Conservation (phyloP, 2,888 invertebrate species). For the Drosophila parthenogenetica region DNA sequence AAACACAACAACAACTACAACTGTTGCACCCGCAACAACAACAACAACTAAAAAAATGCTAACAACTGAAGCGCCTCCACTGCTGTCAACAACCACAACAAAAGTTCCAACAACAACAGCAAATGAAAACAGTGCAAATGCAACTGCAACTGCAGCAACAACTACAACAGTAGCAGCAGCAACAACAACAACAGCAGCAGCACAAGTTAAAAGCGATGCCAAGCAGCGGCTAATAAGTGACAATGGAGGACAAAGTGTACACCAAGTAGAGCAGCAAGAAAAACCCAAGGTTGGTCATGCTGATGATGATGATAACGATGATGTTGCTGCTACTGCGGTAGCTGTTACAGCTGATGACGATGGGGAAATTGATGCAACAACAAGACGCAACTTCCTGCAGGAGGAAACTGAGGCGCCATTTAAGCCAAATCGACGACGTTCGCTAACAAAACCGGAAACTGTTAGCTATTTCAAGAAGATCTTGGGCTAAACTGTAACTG, state of each 20-base stretch:
- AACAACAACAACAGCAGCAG: constrained; percentile 21
- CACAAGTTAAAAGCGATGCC: constrained; percentile 16
- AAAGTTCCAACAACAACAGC: constrained; percentile 44
- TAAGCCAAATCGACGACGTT: constrained; percentile 85
- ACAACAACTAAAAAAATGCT: constrained; percentile 31
- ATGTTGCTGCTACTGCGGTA: neutral
- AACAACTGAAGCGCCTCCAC: constrained; percentile 26
- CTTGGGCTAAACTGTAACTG: constrained; percentile 81
- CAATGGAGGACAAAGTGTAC: constrained; percentile 8
- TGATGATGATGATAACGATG: neutral
- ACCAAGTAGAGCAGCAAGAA: neutral
- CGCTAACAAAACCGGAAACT: constrained; percentile 84
- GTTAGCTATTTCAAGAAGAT: constrained; percentile 85
- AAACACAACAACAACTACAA: neutral
- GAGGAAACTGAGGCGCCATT: constrained; percentile 84
- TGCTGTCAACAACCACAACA: constrained; percentile 32
- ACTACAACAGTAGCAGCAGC: constrained; percentile 19
- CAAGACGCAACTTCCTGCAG: constrained; percentile 84
- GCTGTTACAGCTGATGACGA: constrained; percentile 3
- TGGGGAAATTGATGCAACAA: constrained; percentile 38
- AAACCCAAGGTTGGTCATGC: neutral
- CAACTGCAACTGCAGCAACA: constrained; percentile 43
- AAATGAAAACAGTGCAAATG: constrained; percentile 59
- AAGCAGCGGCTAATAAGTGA: constrained; percentile 9
- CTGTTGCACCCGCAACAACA: constrained; percentile 33